These are phyloP conservation scores for Cataglyphis rosenhaueri DNA, from an alignment of 2,888 invertebrate species.

Conservation along the genomic window DNA sequence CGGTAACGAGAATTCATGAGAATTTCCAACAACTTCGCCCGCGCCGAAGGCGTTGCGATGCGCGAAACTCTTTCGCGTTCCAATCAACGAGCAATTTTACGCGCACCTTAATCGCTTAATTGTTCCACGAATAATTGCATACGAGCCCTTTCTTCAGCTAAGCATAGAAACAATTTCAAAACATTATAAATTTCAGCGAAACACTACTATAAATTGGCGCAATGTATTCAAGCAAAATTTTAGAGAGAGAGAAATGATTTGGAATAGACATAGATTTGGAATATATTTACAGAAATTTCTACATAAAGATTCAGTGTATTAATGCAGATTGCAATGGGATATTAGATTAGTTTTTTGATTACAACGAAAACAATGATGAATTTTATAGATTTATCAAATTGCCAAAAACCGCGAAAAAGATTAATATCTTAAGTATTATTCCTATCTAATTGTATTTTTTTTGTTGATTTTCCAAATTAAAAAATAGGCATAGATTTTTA, in stretches of 20 bases:
- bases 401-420: neutral
- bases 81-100: neutral
- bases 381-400: neutral
- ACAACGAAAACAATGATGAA: neutral
- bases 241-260: neutral
- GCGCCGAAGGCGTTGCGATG: neutral
- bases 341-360: neutral
- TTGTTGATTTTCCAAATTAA: neutral
- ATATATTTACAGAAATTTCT: neutral
- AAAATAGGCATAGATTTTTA: neutral
- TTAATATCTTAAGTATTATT: neutral
- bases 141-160: neutral
- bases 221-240: neutral
- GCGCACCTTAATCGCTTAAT: slow-evolving; percentile 4
- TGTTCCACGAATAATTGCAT: neutral
- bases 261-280: neutral
- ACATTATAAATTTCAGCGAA: neutral
- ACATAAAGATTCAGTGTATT: neutral
- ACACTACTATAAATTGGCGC: neutral
- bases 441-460: neutral
- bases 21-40: slow-evolving; percentile 31
- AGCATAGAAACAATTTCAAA: neutral
- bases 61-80: slow-evolving; percentile 18
- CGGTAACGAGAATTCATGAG: neutral
- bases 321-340: neutral